phyloP scores from a whole-genome alignment of 2,113 vertebrate genomes.

The Saccopteryx leptura region DNA sequence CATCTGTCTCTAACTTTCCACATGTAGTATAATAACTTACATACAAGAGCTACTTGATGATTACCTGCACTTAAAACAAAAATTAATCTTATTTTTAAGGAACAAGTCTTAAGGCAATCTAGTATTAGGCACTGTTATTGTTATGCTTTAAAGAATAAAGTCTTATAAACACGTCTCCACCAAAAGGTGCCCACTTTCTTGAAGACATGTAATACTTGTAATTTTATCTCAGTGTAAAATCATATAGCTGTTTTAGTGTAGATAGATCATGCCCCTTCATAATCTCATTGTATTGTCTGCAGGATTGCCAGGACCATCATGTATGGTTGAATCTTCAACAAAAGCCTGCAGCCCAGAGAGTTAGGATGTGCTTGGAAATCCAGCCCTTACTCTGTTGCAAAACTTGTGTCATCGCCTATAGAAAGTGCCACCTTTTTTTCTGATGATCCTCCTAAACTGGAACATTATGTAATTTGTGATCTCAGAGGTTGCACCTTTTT shows the following conservation, averaged over 20 bases:
- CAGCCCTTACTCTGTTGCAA: constrained; percentile 25
- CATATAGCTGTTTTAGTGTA: background rate
- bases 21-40: background rate
- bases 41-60: background rate
- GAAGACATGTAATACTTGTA: background rate
- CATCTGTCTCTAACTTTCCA: background rate
- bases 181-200: background rate
- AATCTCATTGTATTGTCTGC: background rate
- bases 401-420: background rate
- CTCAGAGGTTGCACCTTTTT: constrained; percentile 1
- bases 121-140: background rate
- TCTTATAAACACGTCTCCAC: background rate
- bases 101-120: background rate
- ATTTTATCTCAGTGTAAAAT: constrained; percentile 40
- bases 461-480: constrained; percentile 6
- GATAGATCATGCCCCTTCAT: background rate
- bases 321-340: background rate
- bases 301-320: background rate
- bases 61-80: background rate
- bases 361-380: background rate
- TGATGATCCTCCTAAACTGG: background rate
- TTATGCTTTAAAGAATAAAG: constrained; percentile 18
- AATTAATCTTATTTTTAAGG: background rate
- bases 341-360: background rate
- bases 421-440: constrained; percentile 25